Percentiles rank a stretch among this genome's conserved stretches.
These are phyloP conservation scores for Calyptomena viridis DNA, from an alignment of 2,113 vertebrate species.

Conservation along the genomic window DNA sequence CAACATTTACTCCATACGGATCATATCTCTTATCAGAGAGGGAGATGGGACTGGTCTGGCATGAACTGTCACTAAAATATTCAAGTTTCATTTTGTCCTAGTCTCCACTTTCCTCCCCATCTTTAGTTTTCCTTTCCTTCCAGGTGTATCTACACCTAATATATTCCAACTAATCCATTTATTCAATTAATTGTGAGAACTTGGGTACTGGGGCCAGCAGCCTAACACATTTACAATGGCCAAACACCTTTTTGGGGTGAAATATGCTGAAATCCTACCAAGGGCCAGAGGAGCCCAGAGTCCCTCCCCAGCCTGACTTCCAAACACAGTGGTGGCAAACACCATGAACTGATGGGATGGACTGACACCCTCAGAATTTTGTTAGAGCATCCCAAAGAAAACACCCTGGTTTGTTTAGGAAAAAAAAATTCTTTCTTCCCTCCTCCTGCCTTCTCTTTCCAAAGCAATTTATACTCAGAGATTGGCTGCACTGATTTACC, in stretches of 20 bases:
- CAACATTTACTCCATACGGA: not conserved
- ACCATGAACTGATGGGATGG: not conserved
- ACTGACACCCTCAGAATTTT: not conserved
- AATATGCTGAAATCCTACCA: not conserved
- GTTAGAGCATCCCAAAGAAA: not conserved
- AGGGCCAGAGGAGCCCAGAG: not conserved
- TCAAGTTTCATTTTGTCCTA: not conserved
- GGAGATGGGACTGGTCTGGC: not conserved
- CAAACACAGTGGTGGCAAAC: not conserved
- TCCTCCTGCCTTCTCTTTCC: not conserved
- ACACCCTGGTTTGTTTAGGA: not conserved
- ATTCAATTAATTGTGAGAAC: not conserved
- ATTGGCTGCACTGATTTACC: not conserved
- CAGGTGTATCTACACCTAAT: not conserved
- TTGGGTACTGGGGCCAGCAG: not conserved
- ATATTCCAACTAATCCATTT: not conserved
- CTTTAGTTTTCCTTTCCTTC: not conserved
- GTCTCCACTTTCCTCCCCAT: not conserved
- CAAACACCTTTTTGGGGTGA: not conserved
- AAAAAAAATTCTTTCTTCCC: not conserved
- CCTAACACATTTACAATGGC: not conserved
- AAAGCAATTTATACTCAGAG: not conserved
- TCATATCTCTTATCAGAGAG: not conserved
- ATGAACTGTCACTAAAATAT: not conserved
- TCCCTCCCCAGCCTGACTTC: not conserved